Conservation (phyloP, 1,140 invertebrate genomes). For the Pseudobourletiella spinata region DNA sequence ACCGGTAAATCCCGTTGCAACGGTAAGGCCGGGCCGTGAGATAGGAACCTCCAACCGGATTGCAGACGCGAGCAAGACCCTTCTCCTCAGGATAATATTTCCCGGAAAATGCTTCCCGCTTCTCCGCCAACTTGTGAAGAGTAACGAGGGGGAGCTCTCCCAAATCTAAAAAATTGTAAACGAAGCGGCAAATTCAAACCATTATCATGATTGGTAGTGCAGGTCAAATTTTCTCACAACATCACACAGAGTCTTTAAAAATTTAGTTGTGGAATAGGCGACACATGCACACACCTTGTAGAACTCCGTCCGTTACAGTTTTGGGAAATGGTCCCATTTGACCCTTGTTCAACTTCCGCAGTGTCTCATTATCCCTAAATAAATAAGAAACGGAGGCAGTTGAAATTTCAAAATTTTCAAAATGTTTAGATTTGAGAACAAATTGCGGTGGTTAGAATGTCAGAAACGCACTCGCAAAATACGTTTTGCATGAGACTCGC, state of each 20-base stretch:
- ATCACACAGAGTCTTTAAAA: too few species aligned
- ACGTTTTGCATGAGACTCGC: slow-evolving; percentile 22
- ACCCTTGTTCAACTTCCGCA: slow-evolving; percentile 21
- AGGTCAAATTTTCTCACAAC: too few species aligned
- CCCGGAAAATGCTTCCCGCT: slow-evolving; percentile 24
- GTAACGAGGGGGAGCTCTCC: slow-evolving; percentile 31
- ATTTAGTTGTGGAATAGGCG: too few species aligned
- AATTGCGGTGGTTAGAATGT: neutral
- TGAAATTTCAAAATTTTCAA: neutral
- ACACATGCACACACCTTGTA: too few species aligned
- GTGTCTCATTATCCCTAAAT: slow-evolving; percentile 12
- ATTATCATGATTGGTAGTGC: too few species aligned
- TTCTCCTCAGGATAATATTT: slow-evolving; percentile 28
- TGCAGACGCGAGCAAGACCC: slow-evolving; percentile 31
- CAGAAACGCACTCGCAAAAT: slow-evolving; percentile 25
- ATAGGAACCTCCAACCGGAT: slow-evolving; percentile 31
- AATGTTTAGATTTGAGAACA: neutral
- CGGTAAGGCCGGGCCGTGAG: slow-evolving; percentile 31
- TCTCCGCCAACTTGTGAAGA: slow-evolving; percentile 28
- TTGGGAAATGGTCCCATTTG: slow-evolving; percentile 21
- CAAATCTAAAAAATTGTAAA: slow-evolving; percentile 24
- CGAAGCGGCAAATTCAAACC: too few species aligned
- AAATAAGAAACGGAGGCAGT: neutral
- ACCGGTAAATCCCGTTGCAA: slow-evolving; percentile 28
- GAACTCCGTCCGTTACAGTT: slow-evolving; percentile 21